These are phyloP conservation scores for Hippopotamus amphibius DNA, from an alignment of 2,113 vertebrate genomes.

Conservation along the genomic window DNA sequence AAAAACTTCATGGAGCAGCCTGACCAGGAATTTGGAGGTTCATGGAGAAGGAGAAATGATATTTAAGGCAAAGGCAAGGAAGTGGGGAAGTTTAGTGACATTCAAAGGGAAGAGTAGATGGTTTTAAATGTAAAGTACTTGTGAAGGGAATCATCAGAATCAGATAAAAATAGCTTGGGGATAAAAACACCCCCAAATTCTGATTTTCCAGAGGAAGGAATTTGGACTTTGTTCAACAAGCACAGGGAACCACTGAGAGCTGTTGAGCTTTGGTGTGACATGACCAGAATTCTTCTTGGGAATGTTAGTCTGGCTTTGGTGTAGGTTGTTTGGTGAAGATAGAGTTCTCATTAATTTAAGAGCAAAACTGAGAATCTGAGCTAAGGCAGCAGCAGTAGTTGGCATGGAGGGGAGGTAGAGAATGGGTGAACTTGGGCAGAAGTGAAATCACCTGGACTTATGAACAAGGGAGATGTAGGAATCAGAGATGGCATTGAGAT, in stretches of 20 bases:
- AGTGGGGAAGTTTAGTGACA: not conserved
- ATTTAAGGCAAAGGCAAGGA: not conserved
- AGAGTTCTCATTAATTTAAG: not conserved
- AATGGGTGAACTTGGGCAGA: not conserved
- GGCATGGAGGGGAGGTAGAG: too few species aligned
- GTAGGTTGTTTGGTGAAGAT: not conserved
- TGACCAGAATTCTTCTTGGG: not conserved
- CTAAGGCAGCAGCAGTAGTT: not conserved
- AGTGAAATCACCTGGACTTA: not conserved
- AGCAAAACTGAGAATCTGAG: not conserved
- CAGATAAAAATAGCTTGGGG: not conserved
- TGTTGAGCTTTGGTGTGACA: not conserved
- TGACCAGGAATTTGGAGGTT: not conserved
- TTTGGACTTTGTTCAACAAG: not conserved
- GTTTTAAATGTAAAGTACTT: constrained; percentile 10
- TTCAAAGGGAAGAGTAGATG: not conserved
- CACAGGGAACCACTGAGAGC: not conserved
- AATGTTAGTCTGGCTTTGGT: not conserved
- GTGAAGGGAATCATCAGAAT: not conserved
- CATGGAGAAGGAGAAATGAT: not conserved
- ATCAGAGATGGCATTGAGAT: not conserved
- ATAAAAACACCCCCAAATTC: not conserved
- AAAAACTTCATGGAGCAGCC: not conserved
- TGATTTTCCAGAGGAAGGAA: not conserved
- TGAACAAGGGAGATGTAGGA: not conserved